Conservation (phyloP, 2,888 invertebrate species). For the Nudaria mundana region DNA sequence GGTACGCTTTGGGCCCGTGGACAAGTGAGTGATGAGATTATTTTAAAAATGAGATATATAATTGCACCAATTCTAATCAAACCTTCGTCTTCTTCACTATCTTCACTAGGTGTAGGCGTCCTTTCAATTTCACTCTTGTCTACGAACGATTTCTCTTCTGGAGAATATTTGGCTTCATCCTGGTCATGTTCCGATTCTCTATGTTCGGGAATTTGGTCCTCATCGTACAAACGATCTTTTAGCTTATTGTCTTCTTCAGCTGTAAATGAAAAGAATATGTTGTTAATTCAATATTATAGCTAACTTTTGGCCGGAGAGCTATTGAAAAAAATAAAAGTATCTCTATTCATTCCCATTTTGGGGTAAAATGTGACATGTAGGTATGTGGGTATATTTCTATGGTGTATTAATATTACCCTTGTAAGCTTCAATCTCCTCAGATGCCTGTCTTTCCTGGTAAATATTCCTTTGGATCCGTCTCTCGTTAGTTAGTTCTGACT, state of each 20-base stretch:
- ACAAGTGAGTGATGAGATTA: too few species aligned
- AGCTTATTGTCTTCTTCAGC: constrained; percentile 77
- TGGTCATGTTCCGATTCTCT: constrained; percentile 68
- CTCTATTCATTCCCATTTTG: too few species aligned
- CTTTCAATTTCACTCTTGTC: constrained; percentile 83
- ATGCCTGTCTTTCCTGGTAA: constrained; percentile 76
- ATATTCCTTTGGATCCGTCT: constrained; percentile 76
- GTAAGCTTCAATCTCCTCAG: constrained; percentile 77
- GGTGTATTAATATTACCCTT: constrained; percentile 50
- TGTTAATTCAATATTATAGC: too few species aligned
- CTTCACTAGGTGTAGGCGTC: constrained; percentile 74
- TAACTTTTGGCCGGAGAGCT: too few species aligned
- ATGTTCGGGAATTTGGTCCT: constrained; percentile 60
- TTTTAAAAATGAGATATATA: background rate
- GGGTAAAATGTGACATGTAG: too few species aligned
- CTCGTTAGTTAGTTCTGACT: constrained; percentile 84
- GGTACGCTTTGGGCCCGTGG: too few species aligned
- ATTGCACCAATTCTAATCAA: constrained; percentile 3
- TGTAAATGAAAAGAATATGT: constrained; percentile 23
- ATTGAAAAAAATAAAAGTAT: too few species aligned
- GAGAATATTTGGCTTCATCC: constrained; percentile 89
- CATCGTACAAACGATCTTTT: constrained; percentile 66
- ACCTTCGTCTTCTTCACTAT: constrained; percentile 80
- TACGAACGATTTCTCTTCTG: constrained; percentile 88
- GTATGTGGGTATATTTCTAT: too few species aligned